A percentile compares a stretch with the other conserved stretches of the same genome.
phyloP scores from a whole-genome alignment of 1,140 invertebrate genomes.

The Tenebrio molitor region DNA sequence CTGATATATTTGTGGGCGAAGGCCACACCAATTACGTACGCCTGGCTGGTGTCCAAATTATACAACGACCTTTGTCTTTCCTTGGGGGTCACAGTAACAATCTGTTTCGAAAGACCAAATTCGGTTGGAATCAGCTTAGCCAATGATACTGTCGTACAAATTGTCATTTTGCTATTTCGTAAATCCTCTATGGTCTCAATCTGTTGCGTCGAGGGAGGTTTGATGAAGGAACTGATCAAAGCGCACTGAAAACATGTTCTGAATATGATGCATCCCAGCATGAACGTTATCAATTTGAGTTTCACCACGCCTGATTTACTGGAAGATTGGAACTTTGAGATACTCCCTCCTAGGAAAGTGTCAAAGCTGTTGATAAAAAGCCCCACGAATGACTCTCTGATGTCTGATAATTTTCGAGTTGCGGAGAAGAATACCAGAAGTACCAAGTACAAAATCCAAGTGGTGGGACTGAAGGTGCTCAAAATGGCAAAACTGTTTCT shows the following conservation, averaged over 20 bases:
- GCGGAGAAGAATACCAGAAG: not conserved
- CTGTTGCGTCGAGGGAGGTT: not conserved
- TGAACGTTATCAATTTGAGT: not conserved
- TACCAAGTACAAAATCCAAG: not conserved
- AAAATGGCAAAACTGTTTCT: not conserved
- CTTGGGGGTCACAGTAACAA: not conserved
- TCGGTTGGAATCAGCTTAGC: not conserved
- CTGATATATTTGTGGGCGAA: not conserved
- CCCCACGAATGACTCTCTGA: too few relatives aligned
- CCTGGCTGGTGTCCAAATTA: not conserved
- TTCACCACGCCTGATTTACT: not conserved
- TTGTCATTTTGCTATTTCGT: not conserved
- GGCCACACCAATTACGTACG: not conserved
- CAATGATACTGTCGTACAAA: not conserved
- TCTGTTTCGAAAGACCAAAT: not conserved
- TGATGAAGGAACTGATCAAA: not conserved
- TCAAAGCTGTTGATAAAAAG: too few relatives aligned
- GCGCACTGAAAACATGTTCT: not conserved
- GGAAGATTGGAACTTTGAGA: too few relatives aligned
- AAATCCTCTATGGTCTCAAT: constrained; percentile 1
- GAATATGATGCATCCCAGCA: not conserved
- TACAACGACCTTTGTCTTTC: not conserved
- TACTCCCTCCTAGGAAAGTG: too few relatives aligned
- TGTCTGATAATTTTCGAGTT: too few relatives aligned
- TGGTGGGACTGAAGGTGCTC: not conserved